phyloP scores from a whole-genome alignment of 2,888 invertebrate genomes.

The Cantharis flavilabris region DNA sequence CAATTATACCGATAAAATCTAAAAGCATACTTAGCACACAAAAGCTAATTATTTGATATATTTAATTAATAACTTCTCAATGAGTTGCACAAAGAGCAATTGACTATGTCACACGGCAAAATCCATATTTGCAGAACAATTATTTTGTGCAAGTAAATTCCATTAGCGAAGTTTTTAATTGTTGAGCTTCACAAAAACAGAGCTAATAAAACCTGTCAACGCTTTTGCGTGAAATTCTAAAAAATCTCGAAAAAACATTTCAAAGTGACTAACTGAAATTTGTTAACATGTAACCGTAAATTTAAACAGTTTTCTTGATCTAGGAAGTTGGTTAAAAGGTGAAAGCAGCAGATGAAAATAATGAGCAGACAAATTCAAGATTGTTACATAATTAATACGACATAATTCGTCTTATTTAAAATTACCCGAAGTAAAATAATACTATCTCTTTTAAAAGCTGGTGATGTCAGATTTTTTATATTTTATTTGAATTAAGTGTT shows the following conservation, averaged over 20 bases:
- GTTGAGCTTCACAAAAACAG: background rate
- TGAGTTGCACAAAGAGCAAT: too few species aligned
- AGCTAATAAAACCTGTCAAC: background rate
- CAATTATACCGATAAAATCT: background rate
- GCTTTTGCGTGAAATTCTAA: background rate
- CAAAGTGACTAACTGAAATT: background rate
- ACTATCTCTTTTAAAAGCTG: background rate
- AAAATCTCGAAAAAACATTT: background rate
- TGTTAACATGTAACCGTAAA: background rate
- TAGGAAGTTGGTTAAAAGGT: constrained; percentile 33
- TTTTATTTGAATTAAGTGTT: background rate
- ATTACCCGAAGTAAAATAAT: constrained; percentile 7
- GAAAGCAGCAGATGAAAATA: constrained; percentile 38
- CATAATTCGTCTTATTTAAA: background rate
- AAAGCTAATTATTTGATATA: too few species aligned
- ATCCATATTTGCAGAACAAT: too few species aligned
- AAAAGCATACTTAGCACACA: background rate
- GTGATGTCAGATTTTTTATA: background rate
- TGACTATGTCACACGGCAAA: too few species aligned
- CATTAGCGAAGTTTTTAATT: background rate
- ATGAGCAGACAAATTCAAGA: constrained; percentile 35
- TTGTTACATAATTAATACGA: constrained; percentile 29
- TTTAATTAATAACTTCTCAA: background rate
- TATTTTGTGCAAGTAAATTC: too few species aligned
- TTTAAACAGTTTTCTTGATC: constrained; percentile 24